These are phyloP conservation scores for Hyperoplus immaculatus DNA, from an alignment of 2,797 vertebrate species.

Conservation along the genomic window DNA sequence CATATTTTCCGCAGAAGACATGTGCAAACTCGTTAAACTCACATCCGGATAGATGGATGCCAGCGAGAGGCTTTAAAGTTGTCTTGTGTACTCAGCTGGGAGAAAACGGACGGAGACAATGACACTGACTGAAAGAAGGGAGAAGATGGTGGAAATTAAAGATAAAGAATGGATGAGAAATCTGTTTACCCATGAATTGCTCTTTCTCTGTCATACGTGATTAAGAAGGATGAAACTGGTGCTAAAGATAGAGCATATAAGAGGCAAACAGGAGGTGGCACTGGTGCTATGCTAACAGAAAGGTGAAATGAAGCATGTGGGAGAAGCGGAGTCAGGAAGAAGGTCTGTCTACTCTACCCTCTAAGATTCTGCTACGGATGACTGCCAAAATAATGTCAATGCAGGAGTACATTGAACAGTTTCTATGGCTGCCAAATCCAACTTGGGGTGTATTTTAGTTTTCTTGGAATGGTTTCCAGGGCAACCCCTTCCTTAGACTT, in stretches of 20 bases:
- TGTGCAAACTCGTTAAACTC: slow-evolving; percentile 59
- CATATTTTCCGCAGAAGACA: slow-evolving; percentile 46
- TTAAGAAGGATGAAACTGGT: slow-evolving; percentile 30
- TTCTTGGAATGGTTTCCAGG: not conserved
- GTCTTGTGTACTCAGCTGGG: slow-evolving; percentile 28
- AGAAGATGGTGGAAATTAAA: slow-evolving; percentile 11
- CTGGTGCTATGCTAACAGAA: slow-evolving; percentile 76
- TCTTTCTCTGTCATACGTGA: slow-evolving; percentile 15
- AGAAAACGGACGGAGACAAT: slow-evolving; percentile 8
- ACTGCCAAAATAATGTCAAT: slow-evolving; percentile 14
- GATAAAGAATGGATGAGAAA: slow-evolving; percentile 11
- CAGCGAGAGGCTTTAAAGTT: slow-evolving; percentile 30
- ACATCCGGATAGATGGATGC: slow-evolving; percentile 45
- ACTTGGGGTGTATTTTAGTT: slow-evolving; percentile 5
- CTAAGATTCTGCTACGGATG: slow-evolving; percentile 1
- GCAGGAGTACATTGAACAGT: slow-evolving; percentile 10
- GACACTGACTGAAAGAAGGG: slow-evolving; percentile 17
- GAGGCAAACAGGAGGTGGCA: slow-evolving; percentile 84
- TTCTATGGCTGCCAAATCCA: not conserved
- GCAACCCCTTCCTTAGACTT: slow-evolving; percentile 10
- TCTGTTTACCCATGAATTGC: slow-evolving; percentile 3
- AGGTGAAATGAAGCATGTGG: slow-evolving; percentile 34
- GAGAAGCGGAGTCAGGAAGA: slow-evolving; percentile 19
- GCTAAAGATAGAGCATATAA: slow-evolving; percentile 29
- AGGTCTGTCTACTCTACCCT: slow-evolving; percentile 2